These are phyloP conservation scores for Ailurus styani DNA, from an alignment of 2,113 vertebrate genomes.

Conservation along the genomic window DNA sequence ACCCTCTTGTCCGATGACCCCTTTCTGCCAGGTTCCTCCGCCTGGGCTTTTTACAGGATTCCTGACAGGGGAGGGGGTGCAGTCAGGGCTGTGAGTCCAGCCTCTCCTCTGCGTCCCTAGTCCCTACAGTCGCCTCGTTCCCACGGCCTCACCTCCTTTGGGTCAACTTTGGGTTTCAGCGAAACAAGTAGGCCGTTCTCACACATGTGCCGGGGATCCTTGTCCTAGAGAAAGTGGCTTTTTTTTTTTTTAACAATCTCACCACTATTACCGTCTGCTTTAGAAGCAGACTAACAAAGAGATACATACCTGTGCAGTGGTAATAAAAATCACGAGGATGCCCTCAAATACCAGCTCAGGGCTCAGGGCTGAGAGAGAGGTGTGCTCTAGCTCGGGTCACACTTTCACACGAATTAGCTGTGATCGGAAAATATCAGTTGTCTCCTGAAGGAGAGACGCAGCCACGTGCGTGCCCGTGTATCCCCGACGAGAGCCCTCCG, in stretches of 20 bases:
- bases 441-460: not conserved
- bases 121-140: not conserved
- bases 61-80: not conserved
- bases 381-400: not conserved
- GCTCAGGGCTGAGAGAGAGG: not conserved
- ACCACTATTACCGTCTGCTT: not conserved
- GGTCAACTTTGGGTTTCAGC: not conserved
- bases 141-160: not conserved
- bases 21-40: not conserved
- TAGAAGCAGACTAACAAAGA: not conserved
- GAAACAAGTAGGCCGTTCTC: not conserved
- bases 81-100: fast-evolving
- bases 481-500: not conserved
- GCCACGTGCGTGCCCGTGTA: not conserved
- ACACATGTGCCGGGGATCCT: not conserved
- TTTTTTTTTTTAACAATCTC: not conserved
- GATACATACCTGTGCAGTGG: not conserved
- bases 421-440: not conserved
- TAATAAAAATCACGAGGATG: not conserved
- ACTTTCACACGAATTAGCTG: not conserved
- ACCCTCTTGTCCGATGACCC: not conserved
- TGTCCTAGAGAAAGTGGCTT: not conserved
- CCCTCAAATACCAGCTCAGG: not conserved
- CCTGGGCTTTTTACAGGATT: not conserved
- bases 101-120: not conserved